Base-by-base conservation (phyloP, 2,888 invertebrate species). In the Mesochorus sp. region DNA sequence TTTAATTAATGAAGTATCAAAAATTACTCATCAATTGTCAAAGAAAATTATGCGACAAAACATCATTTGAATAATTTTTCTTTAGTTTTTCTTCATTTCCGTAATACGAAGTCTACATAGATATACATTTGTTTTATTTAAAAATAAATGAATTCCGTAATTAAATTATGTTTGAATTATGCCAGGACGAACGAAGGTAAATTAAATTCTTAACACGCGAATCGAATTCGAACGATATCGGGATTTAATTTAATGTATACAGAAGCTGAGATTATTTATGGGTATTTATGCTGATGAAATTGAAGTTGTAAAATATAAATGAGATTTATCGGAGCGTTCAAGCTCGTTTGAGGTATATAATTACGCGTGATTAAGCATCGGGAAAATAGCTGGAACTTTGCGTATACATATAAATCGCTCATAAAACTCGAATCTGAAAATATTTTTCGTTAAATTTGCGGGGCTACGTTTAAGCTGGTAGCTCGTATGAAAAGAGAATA, bases 401-500 rank as follows among this genome's bases (percentile, higher is more conserved):
- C n/a, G n/a, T n/a, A n/a, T 0, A 10, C 14, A 21, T 14, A 24
- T 49, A 44, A 59, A 61, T 61, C 31, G 49, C n/a, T n/a, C n/a
- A n/a, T 51, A 6, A 57, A 49, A 19, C 39, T 28, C 21, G 26
- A 72, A 61, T 8, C 5, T 51, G 49, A 67, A n/a, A 39, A 67
- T 55, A 21, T 72, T 61, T 72, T 31, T n/a, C 17, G 21, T 26
- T 10, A 68, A 77, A 26, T 49, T 37, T 8, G 37, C 8, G 5
- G 47, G 28, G 12, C 42, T 10, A 34, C 37, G 39, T 19, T 24
- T 14, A n/a, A 76, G 55, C 39, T 39, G 21, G 1, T 62, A 47
- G 31, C 37, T 14, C 53, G n/a, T 42, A 57, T n/a, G 53, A 4
- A n/a, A 64, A 59, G 34, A 37, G 49, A n/a, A 70, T 59, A 53